These are phyloP conservation scores for Lydus trimaculatus DNA, from an alignment of 2,888 invertebrate genomes.

Conservation along the genomic window DNA sequence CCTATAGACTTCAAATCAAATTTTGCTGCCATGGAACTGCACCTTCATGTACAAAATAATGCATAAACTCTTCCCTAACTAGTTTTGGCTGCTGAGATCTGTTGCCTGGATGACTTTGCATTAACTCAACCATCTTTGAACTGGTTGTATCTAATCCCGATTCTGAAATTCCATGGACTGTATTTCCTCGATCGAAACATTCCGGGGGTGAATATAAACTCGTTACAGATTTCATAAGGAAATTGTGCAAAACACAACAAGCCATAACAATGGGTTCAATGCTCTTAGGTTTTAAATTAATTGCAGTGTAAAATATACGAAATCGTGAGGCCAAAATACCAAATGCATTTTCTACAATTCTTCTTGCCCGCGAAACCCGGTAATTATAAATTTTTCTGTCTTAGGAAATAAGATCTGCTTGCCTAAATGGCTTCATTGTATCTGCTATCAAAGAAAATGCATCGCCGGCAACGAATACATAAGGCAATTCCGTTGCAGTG, in stretches of 20 bases:
- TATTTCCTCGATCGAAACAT: slow-evolving; percentile 17
- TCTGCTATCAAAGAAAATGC: slow-evolving; percentile 27
- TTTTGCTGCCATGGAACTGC: no score
- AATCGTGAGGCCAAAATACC: slow-evolving; percentile 28
- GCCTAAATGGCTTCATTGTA: slow-evolving; percentile 29
- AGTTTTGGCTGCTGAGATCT: slow-evolving; percentile 7
- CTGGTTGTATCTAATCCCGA: no score
- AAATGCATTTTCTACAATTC: slow-evolving; percentile 27
- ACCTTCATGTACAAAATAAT: background rate
- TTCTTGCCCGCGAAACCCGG: slow-evolving; percentile 20
- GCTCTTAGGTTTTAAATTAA: slow-evolving; percentile 18
- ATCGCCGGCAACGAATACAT: slow-evolving; percentile 32
- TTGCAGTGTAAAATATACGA: slow-evolving; percentile 23
- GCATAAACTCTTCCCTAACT: slow-evolving; percentile 9
- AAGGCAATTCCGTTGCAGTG: slow-evolving; percentile 13
- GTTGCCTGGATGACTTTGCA: no score
- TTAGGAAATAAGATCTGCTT: slow-evolving; percentile 16
- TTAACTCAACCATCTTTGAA: slow-evolving; percentile 9
- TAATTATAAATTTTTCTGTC: slow-evolving; percentile 27
- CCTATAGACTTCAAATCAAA: no score
- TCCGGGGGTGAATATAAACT: slow-evolving; percentile 13
- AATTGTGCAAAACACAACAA: slow-evolving; percentile 29
- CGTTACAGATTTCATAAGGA: slow-evolving; percentile 19
- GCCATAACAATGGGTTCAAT: slow-evolving; percentile 24
- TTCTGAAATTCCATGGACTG: slow-evolving; percentile 5